A percentile compares a stretch with the other conserved stretches of the same genome.
Conservation (phyloP, 2,888 invertebrate genomes). For the Lepas anatifera region DNA sequence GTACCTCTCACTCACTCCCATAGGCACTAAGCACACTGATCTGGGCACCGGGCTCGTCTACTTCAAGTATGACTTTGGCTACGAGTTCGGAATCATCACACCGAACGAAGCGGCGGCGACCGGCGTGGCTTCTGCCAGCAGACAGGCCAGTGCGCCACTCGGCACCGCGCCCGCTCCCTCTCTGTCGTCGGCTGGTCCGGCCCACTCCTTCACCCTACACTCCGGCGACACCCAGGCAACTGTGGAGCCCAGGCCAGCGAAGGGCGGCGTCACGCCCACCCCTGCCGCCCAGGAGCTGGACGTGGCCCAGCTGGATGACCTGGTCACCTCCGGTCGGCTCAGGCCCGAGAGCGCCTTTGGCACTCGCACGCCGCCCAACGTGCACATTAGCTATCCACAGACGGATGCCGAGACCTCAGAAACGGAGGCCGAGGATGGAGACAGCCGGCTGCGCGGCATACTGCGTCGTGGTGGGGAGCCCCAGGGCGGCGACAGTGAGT, state of each 20-base stretch:
- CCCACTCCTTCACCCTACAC: neutral
- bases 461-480: neutral
- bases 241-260: neutral
- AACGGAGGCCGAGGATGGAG: neutral
- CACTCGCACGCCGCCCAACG: conserved; percentile 7
- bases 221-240: neutral
- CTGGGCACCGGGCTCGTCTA: conserved; percentile 62
- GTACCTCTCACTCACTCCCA: too few species aligned
- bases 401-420: neutral
- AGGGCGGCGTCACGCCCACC: neutral
- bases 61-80: conserved; percentile 70
- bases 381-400: neutral
- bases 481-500: neutral
- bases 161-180: neutral
- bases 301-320: neutral
- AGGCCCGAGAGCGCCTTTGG: conserved; percentile 4
- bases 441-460: neutral
- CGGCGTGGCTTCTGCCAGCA: neutral
- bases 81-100: conserved; percentile 59
- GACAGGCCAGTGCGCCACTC: too few species aligned
- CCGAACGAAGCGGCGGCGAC: conserved; percentile 38
- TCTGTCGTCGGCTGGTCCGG: neutral
- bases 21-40: conserved; percentile 62
- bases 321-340: neutral
- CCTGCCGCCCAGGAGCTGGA: conserved; percentile 7